Base-by-base conservation (phyloP, 2,113 vertebrate genomes). In the Rana temporaria region DNA sequence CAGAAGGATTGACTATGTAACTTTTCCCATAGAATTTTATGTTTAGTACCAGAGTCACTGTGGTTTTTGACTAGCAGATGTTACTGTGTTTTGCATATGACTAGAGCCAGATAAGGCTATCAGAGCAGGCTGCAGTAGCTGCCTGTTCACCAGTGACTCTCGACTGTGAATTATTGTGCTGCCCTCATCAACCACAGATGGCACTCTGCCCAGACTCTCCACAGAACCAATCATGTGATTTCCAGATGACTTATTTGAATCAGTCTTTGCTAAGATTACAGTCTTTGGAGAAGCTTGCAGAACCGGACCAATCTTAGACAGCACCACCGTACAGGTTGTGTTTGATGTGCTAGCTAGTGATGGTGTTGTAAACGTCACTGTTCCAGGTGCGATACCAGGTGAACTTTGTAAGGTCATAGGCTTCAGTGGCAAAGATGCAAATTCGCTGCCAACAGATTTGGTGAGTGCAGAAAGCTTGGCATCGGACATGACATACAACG, bases 121-220 rank as follows among this genome's bases (percentile, higher is more conserved):
- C 6, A 83, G 17, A 12, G 81, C 32, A 17, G 81, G 89, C 0
- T 88, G 73, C 38, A 89, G 16, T 81, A 89, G 48, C 0, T 84
- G 88, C n/a, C 88, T 86, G 84, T 4, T 79, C 12, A 85, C 17
- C 20, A 85, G 66, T 22, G 88, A 67, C 34, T 86, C 88, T 1
- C 84, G 55, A 68, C 75, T 48, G 53, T 81, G 88, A 64, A 86
- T 11, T 24, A 88, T 66, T 30, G 85, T 79, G 78, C 87, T 90
- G 1, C 88, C 77, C 0, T 86, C 85, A 0, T 88, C 89, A 84
- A 88, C 52, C 65, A 88, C 34, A 0, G 89, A 89, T 0, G 88
- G 87, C n/a, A 88, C 87, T 68, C 86, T 86, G 57, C 89, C 89
- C 80, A 89, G 42, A 19, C 86, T 86, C 70, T 89, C 89, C 52